Evolutionary conservation across 2,113 vertebrate genomes (phyloP), one percentile per base, ranked within the genome.

Genomic region (Vanacampus margaritifer): DNA sequence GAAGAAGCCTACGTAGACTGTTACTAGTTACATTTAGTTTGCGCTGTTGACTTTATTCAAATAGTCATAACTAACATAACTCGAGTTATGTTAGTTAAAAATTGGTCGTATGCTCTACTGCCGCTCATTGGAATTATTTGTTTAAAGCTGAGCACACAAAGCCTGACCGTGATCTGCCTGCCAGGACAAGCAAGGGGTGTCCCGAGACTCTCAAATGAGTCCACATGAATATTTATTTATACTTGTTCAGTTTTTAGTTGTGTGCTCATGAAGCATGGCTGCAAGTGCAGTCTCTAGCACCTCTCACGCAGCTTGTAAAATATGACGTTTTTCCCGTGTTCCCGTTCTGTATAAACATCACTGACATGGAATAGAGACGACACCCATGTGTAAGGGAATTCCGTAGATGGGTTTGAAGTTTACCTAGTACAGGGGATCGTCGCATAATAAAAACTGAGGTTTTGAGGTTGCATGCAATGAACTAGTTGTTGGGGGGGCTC

Each of bases 151-250:
- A 86, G 80, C 78, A 86, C 68, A 76, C 78, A 66, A 79, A 75
- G 81, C 77, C 73, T n/a, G 82, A 83, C 88, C 87, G 89, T 84
- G 76, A 86, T 84, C 72, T 46, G 72, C 86, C 84, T 81, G 81
- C 83, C 89, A 91, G 88, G 89, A 91, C 82, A 85, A 89, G 89
- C 82, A 85, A 88, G 89, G 86, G 88, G 87, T 80, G 89, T 91
- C 89, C 88, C 71, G 75, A 85, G 81, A 89, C 83, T 87, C 83
- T 86, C 87, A 85, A 82, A 85, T 84, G 88, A 82, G 67, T 76
- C 56, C 63, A 71, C 85, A 90, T 92, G 86, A 90, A 90, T 92
- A 91, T 91, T 90, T 82, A 91, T 89, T 46, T 23, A 83, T 70
- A 70, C 72, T 63, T 67, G 48, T n/a, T n/a, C 6, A 83, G 79